phyloP scores from a whole-genome alignment of 2,888 invertebrate species.

The Alloplasta piceator region DNA sequence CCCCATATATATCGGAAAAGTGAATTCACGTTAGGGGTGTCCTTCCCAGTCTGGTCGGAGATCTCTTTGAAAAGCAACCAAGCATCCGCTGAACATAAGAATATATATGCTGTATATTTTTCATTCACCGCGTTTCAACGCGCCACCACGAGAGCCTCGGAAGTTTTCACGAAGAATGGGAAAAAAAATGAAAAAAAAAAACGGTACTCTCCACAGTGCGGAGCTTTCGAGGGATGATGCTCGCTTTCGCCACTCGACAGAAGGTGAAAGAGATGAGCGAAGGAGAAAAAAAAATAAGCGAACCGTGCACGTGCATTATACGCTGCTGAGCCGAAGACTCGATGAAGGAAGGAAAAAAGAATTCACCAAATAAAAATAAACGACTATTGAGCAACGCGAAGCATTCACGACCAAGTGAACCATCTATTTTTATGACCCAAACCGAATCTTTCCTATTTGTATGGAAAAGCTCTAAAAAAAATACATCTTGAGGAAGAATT shows the following conservation, averaged over 20 bases:
- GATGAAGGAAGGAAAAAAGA: neutral
- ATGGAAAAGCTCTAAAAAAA: no score
- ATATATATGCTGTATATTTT: conserved; percentile 14
- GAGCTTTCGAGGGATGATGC: conserved; percentile 46
- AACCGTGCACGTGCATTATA: conserved; percentile 6
- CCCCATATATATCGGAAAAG: conserved; percentile 8
- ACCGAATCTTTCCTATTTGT: no score
- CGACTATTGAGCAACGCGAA: no score
- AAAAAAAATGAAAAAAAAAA: neutral
- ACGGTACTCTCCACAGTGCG: neutral
- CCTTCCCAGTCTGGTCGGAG: conserved; percentile 38
- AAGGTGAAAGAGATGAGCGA: neutral
- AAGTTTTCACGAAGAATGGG: conserved; percentile 56
- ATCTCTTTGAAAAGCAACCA: conserved; percentile 59
- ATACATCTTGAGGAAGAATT: no score
- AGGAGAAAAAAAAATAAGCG: conserved; percentile 11
- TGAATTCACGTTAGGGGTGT: conserved; percentile 44
- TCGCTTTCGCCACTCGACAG: conserved; percentile 30
- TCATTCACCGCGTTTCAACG: conserved; percentile 36
- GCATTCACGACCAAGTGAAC: no score
- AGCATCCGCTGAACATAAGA: conserved; percentile 25
- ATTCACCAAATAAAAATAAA: no score
- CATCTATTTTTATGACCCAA: no score
- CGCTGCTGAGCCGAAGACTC: neutral
- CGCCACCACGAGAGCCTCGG: conserved; percentile 27